Evolutionary conservation across 2,797 vertebrate genomes (phyloP), one percentile per base, ranked within the genome.

Genomic region (Periparus ater): DNA sequence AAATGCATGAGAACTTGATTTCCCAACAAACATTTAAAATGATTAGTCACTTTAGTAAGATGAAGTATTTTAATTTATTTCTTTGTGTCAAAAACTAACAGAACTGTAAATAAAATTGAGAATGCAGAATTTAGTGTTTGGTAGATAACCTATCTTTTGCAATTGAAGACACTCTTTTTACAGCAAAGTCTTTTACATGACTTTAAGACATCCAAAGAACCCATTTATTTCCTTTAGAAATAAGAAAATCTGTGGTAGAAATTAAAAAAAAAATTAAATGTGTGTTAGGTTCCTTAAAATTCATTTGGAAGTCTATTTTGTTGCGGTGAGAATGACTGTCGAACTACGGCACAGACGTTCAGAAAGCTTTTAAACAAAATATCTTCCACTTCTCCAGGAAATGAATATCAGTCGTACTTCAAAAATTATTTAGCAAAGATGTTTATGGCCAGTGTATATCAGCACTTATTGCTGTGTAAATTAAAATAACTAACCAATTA

Each of bases 401-500:
- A 87, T 75, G 75, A 81, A 58, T 91, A 76, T 58, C 79, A 87
- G 42, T 53, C 2, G 12, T 85, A 76, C 40, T 91, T 93, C 44
- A 92, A 92, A 97, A 94, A 50, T 21, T 76, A 48, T 87, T 94
- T 89, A 82, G 26, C 38, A 81, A 74, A 85, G 63, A 42, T 36
- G 40, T 80, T 96, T 68, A 61, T 85, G 44, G 70, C 30, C 75
- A 87, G 74, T 76, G 47, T 71, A 72, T 86, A 89, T 77, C 55
- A 86, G 60, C 80, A 82, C 29, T 95, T 93, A 92, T 14, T 93
- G 61, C 67, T 50, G 73, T 89, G 89, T 80, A 94, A 96, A 97
- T 93, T 88, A 91, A 96, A 96, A 91, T 88, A 92, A 73, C 74
- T 84, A 93, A 94, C 67, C 85, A 96, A 93, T 94, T 94, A 93